Base-by-base conservation (phyloP, 2,113 vertebrate genomes). In the Ceratotherium simum region DNA sequence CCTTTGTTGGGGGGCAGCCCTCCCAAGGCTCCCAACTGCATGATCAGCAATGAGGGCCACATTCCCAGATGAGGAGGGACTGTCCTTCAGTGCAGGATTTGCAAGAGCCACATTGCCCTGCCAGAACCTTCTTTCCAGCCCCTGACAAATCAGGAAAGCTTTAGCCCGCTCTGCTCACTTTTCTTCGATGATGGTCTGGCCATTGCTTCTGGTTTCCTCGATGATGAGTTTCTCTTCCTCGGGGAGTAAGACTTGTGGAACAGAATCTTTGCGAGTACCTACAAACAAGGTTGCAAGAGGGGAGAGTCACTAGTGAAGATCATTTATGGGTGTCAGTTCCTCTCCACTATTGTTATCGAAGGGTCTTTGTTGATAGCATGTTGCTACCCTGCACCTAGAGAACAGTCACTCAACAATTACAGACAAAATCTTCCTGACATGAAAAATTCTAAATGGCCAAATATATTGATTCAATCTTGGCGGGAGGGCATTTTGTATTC, bases 221-320 rank as follows among this genome's bases (percentile, higher is more conserved):
- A 99, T 98, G 79, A 99, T 99, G 94, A 99, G 99, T 98, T 99
- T 99, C 98, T 99, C 99, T 95, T 99, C 99, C 94, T 99, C 99
- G 0, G 99, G 99, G 75, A 99, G 99, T 58, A 99, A 98, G 86
- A 99, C 99, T 97, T 99, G 99, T 81, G 99, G 99, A 5, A 98
- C 84, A 0, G 99, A 99, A 97, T 99, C 99, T 98, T 99, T 99
- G 56, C 99, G 99, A 76, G 99, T 98, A 51, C 99, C 99, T 99
- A 96, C 17, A 85, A 62, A 78, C 20, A 75, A 98, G 39, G 93
- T 70, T 75, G 25, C 14, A 46, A 23, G 33, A 58, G 31, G 36
- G 33, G 27, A 81, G 42, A 76, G 31, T 96, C 76, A 96, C 65
- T 58, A 70, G 2, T 56, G 65, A 67, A 70, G 12, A 39, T 17